Percentiles rank a stretch among this genome's conserved stretches.
phyloP scores from a whole-genome alignment of 2,888 invertebrate species.

The Metopia argyrocephala region DNA sequence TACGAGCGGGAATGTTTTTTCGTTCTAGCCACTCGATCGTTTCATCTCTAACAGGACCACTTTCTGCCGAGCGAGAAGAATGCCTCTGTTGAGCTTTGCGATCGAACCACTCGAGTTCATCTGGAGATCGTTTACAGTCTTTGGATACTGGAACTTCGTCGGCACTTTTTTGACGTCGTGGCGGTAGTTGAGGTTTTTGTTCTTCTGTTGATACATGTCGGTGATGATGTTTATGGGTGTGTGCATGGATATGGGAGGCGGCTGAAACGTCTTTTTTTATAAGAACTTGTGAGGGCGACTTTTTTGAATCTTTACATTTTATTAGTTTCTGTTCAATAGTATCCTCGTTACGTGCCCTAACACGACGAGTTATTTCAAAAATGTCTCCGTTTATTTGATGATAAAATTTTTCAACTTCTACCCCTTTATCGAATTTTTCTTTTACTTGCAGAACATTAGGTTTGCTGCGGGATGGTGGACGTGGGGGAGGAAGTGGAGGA shows the following conservation, averaged over 20 bases:
- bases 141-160: constrained; percentile 68
- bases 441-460: constrained; percentile 68
- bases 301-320: constrained; percentile 74
- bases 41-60: constrained; percentile 76
- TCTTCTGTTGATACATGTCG: constrained; percentile 67
- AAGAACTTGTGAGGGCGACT: constrained; percentile 70
- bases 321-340: constrained; percentile 77
- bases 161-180: constrained; percentile 70
- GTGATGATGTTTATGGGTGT: constrained; percentile 65
- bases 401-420: constrained; percentile 78
- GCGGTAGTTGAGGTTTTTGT: constrained; percentile 68
- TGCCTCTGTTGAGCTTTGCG: constrained; percentile 77
- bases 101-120: constrained; percentile 78
- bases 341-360: constrained; percentile 76
- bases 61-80: constrained; percentile 78
- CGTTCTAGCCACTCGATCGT: constrained; percentile 77
- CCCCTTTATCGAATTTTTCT: constrained; percentile 77
- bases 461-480: constrained; percentile 67
- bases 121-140: constrained; percentile 67
- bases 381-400: constrained; percentile 78
- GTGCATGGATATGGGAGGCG: constrained; percentile 56
- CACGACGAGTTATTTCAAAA: constrained; percentile 77
- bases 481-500: constrained; percentile 70
- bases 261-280: constrained; percentile 62
- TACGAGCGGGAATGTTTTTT: constrained; percentile 75